Percentiles rank a stretch among this genome's conserved stretches.
These are phyloP conservation scores for Cebidichthys violaceus DNA, from an alignment of 2,113 vertebrate genomes.

Conservation along the genomic window DNA sequence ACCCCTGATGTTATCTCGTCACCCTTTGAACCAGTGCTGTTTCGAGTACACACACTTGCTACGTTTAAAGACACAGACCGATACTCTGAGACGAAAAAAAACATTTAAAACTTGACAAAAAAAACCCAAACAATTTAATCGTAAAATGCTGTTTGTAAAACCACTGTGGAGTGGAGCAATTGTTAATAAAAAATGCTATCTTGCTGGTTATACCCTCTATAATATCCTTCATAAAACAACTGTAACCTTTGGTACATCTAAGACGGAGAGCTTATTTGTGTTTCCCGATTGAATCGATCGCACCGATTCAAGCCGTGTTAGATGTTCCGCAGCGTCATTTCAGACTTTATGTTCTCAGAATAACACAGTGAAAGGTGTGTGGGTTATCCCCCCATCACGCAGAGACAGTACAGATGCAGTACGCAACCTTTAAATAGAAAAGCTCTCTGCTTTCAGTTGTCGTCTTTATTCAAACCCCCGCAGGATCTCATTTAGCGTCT, in stretches of 20 bases:
- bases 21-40: rapidly evolving
- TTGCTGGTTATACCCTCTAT: background rate
- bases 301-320: background rate
- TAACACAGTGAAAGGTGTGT: constrained; percentile 10
- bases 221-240: constrained; percentile 17
- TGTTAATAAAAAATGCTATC: background rate
- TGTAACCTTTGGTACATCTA: constrained; percentile 13
- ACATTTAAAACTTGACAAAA: background rate
- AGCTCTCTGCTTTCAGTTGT: background rate
- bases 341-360: background rate
- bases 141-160: background rate
- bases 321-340: background rate
- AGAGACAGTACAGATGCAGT: constrained; percentile 26
- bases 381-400: too few species aligned
- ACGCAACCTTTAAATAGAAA: constrained; percentile 8
- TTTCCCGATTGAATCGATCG: background rate
- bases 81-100: background rate
- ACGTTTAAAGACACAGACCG: background rate
- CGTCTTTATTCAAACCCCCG: constrained; percentile 31
- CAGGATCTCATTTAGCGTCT: constrained; percentile 51
- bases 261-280: background rate
- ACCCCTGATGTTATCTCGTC: background rate
- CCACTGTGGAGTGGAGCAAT: background rate
- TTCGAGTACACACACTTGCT: background rate
- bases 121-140: background rate